Evolutionary conservation across 2,797 vertebrate genomes (phyloP).

Genomic region (Hyperoplus lanceolatus): DNA sequence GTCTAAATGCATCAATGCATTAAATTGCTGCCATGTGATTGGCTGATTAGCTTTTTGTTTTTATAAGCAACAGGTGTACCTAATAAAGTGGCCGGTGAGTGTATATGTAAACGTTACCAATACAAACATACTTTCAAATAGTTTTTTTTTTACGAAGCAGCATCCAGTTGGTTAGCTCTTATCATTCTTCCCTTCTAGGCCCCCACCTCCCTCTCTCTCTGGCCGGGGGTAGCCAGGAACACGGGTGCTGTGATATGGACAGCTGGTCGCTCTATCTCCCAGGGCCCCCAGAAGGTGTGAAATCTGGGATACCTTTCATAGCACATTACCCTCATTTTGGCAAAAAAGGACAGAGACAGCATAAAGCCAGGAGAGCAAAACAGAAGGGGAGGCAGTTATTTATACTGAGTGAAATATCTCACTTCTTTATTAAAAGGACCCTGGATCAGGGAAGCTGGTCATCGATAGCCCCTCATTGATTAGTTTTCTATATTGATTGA

Average conservation of each 20-base stretch:
- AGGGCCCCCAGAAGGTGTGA: slow-evolving; percentile 84
- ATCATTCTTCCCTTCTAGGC: slow-evolving; percentile 34
- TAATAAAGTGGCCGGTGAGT: no score
- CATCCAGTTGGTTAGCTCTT: slow-evolving; percentile 64
- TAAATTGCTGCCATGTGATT: no score
- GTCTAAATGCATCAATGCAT: no score
- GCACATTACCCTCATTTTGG: slow-evolving; percentile 86
- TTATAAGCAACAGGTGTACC: no score
- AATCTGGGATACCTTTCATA: slow-evolving; percentile 87
- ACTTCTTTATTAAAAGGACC: slow-evolving; percentile 41
- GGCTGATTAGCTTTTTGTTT: no score
- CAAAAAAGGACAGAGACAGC: slow-evolving; percentile 58
- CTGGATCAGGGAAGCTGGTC: slow-evolving; percentile 54
- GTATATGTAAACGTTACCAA: slow-evolving; percentile 1
- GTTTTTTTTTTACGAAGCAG: slow-evolving; percentile 37
- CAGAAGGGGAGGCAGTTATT: slow-evolving; percentile 72
- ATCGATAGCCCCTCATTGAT: slow-evolving; percentile 69
- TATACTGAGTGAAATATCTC: slow-evolving; percentile 61
- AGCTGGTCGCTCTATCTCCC: slow-evolving; percentile 85
- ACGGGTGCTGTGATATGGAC: slow-evolving; percentile 86
- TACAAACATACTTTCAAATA: slow-evolving; percentile 15
- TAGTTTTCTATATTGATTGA: slow-evolving; percentile 76
- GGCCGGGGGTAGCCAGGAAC: slow-evolving; percentile 82
- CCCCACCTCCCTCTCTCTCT: slow-evolving; percentile 60
- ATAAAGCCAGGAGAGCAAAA: slow-evolving; percentile 70